Evolutionary conservation across 2,113 vertebrate species (phyloP).

Genomic region (Eupsittula cactorum): DNA sequence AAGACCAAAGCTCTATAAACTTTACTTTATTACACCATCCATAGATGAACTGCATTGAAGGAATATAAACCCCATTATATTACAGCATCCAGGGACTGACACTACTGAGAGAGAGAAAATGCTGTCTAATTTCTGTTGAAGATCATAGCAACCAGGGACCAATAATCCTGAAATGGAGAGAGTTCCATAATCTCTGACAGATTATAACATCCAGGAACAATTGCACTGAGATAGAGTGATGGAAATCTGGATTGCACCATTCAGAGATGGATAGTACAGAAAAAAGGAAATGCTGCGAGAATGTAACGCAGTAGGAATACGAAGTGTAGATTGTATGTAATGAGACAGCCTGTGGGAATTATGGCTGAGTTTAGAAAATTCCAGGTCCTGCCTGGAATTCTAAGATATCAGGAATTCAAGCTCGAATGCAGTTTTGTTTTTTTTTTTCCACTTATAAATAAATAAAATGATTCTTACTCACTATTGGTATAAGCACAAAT

Average conservation of each 20-base stretch:
- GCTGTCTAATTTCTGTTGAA: constrained; percentile 72
- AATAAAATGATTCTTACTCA: neutral
- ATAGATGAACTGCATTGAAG: constrained; percentile 67
- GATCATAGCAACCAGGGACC: constrained; percentile 67
- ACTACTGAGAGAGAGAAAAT: constrained; percentile 53
- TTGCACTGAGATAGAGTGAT: constrained; percentile 12
- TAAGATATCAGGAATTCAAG: neutral
- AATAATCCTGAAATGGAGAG: constrained; percentile 66
- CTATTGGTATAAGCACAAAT: neutral
- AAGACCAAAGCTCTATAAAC: constrained; percentile 79
- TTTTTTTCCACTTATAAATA: neutral
- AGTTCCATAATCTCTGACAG: constrained; percentile 67
- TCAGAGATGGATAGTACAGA: constrained; percentile 15
- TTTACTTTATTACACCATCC: constrained; percentile 73
- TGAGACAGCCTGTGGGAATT: constrained; percentile 50
- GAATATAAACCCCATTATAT: constrained; percentile 71
- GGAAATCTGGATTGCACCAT: constrained; percentile 50
- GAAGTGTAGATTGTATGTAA: constrained; percentile 35
- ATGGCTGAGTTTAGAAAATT: constrained; percentile 37
- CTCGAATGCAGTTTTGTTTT: neutral
- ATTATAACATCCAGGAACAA: constrained; percentile 70
- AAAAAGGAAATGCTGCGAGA: constrained; percentile 10
- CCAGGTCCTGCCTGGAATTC: constrained; percentile 14
- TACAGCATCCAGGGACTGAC: constrained; percentile 55
- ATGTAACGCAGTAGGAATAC: constrained; percentile 4